Base-by-base conservation (phyloP, 2,113 vertebrate species). In the Neodontobutis hainanensis region DNA sequence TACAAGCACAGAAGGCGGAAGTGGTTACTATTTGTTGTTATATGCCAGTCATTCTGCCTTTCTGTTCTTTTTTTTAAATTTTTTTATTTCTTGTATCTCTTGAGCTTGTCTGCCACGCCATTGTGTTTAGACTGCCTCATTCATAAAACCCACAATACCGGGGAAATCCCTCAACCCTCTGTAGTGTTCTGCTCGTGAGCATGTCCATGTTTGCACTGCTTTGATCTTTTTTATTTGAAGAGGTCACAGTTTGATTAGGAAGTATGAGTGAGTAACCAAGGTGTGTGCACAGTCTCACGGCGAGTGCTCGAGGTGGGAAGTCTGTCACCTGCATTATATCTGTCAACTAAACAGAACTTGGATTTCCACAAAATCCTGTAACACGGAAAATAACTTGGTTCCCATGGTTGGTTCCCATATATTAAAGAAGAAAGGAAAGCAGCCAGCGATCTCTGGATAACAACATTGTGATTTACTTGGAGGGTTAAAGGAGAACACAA, bases 81-180 rank as follows among this genome's bases (percentile, higher is more conserved):
- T 75, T 80, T 59, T 73, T 27, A 67, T 14, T 74, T 45, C 61
- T 65, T 70, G 59, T 78, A 71, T 71, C 70, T 80, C 49, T 63
- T 44, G 15, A 67, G 75, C 68, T 68, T 34, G 72, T 56, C 59
- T 72, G 68, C 45, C 68, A 57, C 7, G n/a, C 59, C 74, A 86
- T 87, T 85, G 80, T 89, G n/a, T 64, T 61, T 46, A 9, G 35
- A 32, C 67, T 71, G 80, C 76, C 85, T 89, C 83, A 89, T 86
- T 87, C 68, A 81, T 77, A 80, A 72, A 84, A 72, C 15, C 66
- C 70, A 85, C 72, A 82, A 61, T 65, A 62, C 56, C 6, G 47
- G 66, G 76, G 64, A 83, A 85, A 79, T 73, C 82, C 70, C 77
- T 77, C 50, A 58, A 62, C 57, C 58, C 43, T 78, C 3, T 36